Evolutionary conservation across 2,113 vertebrate species (phyloP).

Genomic region (Tichodroma muraria): DNA sequence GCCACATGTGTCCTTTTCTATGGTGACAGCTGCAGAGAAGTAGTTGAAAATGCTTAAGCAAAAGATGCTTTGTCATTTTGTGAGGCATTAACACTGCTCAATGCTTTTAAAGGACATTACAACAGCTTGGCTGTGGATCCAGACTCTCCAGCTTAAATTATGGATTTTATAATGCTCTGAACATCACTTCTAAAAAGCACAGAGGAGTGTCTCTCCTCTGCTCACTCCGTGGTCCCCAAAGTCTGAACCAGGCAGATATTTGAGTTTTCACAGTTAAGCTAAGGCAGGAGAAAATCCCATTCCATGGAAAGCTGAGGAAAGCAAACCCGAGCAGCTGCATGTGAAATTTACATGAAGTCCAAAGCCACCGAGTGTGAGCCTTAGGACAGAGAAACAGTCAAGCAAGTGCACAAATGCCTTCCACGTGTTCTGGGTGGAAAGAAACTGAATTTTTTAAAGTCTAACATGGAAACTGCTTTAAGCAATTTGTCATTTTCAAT

Average conservation of each 20-base stretch:
- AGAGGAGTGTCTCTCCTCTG: neutral
- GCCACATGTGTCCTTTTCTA: accelerated
- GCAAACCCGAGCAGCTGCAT: neutral
- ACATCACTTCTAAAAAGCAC: neutral
- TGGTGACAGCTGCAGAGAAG: neutral
- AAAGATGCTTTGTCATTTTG: neutral
- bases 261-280: neutral
- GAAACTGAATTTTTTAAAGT: conserved; percentile 49
- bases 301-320: neutral
- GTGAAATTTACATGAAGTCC: neutral
- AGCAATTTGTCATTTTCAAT: conserved; percentile 67
- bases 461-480: conserved; percentile 56
- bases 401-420: conserved; percentile 58
- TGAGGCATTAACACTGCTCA: neutral
- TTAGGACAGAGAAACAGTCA: conserved; percentile 42
- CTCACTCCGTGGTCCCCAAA: neutral
- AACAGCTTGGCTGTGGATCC: neutral
- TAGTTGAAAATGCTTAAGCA: neutral
- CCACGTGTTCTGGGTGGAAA: conserved; percentile 47
- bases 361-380: neutral
- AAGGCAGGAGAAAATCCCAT: neutral
- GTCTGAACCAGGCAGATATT: neutral
- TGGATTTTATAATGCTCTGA: neutral
- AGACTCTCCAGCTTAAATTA: neutral
- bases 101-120: neutral